Evolutionary conservation across 1,140 invertebrate species (phyloP).

Genomic region (Druon quercuslanigerum): DNA sequence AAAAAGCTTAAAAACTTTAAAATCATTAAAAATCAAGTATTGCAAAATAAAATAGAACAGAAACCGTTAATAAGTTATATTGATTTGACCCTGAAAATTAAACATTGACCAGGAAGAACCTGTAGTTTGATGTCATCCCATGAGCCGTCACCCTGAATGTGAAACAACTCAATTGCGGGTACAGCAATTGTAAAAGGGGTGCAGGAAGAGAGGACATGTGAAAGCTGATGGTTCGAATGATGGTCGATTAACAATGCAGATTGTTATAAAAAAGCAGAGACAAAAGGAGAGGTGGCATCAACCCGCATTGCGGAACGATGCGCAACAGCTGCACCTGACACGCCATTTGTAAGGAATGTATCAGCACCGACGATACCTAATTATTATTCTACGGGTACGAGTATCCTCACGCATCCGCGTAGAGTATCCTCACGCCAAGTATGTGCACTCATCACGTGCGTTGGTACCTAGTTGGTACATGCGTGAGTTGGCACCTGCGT

Average conservation of each 20-base stretch:
- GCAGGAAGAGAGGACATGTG: conserved; percentile 23
- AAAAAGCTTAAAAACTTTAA: no score
- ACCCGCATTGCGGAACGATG: conserved; percentile 72
- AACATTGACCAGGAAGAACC: no score
- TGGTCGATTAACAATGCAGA: conserved; percentile 25
- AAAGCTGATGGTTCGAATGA: conserved; percentile 24
- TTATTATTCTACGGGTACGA: conserved; percentile 68
- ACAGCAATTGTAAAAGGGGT: neutral
- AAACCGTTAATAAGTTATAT: no score
- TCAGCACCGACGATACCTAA: conserved; percentile 66
- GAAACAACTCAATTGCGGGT: no score
- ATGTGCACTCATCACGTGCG: conserved; percentile 44
- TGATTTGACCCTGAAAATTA: no score
- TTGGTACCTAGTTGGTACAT: conserved; percentile 45
- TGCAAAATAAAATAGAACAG: no score
- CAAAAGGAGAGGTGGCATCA: conserved; percentile 44
- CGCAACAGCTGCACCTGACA: conserved; percentile 71
- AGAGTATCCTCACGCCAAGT: no score
- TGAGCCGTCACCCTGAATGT: no score
- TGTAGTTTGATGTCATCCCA: no score
- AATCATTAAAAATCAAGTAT: no score
- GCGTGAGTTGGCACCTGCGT: conserved; percentile 19
- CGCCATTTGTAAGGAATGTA: conserved; percentile 72
- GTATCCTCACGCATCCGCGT: no score
- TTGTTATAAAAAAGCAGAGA: conserved; percentile 34